Conservation (phyloP, 2,113 vertebrate species). For the Sakesphorus luctuosus region DNA sequence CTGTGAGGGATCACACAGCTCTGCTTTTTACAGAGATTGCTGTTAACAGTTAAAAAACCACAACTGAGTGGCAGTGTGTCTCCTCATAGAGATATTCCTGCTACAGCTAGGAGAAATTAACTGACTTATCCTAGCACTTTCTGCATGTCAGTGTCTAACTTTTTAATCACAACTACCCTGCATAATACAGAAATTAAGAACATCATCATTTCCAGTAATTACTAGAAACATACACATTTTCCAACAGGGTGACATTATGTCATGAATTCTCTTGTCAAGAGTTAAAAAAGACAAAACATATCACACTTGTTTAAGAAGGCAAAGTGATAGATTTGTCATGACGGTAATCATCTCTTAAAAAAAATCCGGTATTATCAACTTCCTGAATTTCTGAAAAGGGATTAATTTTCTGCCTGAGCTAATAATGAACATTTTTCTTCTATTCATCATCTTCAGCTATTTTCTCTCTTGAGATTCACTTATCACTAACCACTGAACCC, state of each 20-base stretch:
- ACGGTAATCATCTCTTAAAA: constrained; percentile 68
- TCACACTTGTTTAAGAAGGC: neutral
- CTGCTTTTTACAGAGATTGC: neutral
- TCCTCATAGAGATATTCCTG: neutral
- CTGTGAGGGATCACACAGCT: neutral
- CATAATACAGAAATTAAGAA: constrained; percentile 50
- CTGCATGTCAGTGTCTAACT: constrained; percentile 26
- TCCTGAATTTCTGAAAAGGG: constrained; percentile 58
- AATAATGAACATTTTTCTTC: constrained; percentile 54
- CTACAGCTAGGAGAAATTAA: constrained; percentile 8
- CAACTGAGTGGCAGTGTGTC: neutral
- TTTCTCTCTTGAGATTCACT: constrained; percentile 66
- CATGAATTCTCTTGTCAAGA: constrained; percentile 30
- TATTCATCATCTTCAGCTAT: constrained; percentile 58
- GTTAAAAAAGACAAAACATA: constrained; percentile 22
- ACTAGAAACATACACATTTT: constrained; percentile 33
- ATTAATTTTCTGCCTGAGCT: constrained; percentile 58
- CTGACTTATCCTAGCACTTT: neutral
- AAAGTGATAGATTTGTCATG: constrained; percentile 68
- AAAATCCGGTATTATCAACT: constrained; percentile 49
- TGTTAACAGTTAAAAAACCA: neutral
- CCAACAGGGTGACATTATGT: constrained; percentile 40
- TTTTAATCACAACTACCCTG: constrained; percentile 31
- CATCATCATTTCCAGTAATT: constrained; percentile 57
- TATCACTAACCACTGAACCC: constrained; percentile 68